phyloP scores from a whole-genome alignment of 2,888 invertebrate genomes.

The Spatulosminthurus flaviceps region DNA sequence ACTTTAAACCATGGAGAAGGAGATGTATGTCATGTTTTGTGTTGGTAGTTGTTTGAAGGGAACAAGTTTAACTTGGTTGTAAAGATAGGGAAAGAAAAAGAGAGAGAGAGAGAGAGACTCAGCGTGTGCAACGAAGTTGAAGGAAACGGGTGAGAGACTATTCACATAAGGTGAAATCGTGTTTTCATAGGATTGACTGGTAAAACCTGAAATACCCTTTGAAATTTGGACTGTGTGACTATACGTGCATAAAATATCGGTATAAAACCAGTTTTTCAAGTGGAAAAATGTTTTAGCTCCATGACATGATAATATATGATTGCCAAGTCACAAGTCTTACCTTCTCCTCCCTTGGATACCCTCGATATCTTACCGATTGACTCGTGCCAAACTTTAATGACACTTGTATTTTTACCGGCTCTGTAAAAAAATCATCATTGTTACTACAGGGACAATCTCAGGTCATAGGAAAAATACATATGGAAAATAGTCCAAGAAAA shows the following conservation, averaged over 20 bases:
- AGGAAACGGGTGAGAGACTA: conserved; percentile 15
- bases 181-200: background rate
- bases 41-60: background rate
- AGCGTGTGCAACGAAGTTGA: background rate
- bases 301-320: conserved; percentile 39
- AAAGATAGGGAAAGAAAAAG: background rate
- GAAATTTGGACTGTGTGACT: background rate
- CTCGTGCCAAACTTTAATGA: conserved; percentile 44
- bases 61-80: background rate
- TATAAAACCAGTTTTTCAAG: conserved; percentile 29
- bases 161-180: conserved; percentile 1
- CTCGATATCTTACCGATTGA: conserved; percentile 41
- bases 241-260: conserved; percentile 12
- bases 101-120: conserved; percentile 10
- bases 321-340: conserved; percentile 42
- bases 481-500: too few relatives aligned
- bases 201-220: too few relatives aligned
- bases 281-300: conserved; percentile 31
- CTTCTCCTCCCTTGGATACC: conserved; percentile 41
- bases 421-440: background rate
- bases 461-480: too few relatives aligned
- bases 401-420: conserved; percentile 9
- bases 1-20: conserved; percentile 18
- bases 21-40: background rate
- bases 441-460: too few relatives aligned